Percentiles rank a stretch among this genome's conserved stretches.
Evolutionary conservation across 2,797 vertebrate species (phyloP).

Genomic region (Petrocephalus sullivani): DNA sequence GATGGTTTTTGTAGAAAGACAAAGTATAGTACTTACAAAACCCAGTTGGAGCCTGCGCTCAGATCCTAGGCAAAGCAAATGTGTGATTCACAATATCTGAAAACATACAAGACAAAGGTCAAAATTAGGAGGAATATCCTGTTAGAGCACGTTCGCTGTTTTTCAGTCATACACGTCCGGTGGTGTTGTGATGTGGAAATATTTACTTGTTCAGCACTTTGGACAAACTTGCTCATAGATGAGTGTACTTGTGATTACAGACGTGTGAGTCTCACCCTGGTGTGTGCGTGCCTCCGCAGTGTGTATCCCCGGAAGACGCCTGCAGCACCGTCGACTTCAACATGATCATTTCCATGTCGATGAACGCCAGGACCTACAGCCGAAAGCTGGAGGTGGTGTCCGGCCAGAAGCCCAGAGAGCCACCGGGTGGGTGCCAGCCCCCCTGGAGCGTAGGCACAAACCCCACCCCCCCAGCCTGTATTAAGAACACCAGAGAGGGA

Average conservation of each 20-base stretch:
- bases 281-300: conserved; percentile 45
- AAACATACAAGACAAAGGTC: background rate
- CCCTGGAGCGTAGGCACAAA: background rate
- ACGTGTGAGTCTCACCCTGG: background rate
- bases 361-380: conserved; percentile 66
- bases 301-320: conserved; percentile 66
- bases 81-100: background rate
- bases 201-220: background rate
- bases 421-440: background rate
- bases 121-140: background rate
- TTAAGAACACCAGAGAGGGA: background rate
- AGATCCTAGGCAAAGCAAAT: background rate
- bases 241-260: background rate
- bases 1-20: background rate
- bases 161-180: background rate
- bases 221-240: background rate
- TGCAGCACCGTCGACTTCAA: conserved; percentile 61
- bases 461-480: conserved; percentile 29
- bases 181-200: background rate
- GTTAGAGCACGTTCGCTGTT: background rate
- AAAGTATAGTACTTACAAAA: background rate
- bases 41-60: background rate
- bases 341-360: conserved; percentile 71
- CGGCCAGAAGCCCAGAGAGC: conserved; percentile 21
- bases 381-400: conserved; percentile 63